phyloP scores from a whole-genome alignment of 2,797 vertebrate genomes.

The Coilia nasus region DNA sequence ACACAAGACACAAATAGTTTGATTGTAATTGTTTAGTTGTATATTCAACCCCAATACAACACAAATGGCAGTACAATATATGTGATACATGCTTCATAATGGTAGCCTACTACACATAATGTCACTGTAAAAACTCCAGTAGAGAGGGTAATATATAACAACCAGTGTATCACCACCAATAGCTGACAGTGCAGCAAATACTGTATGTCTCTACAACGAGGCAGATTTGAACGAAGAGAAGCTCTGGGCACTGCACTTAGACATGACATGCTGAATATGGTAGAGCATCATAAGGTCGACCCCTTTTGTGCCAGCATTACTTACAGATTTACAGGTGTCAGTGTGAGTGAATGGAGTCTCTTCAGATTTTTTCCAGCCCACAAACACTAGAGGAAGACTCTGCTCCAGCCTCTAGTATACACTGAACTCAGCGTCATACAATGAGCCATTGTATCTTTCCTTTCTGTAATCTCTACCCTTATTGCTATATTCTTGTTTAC shows the following conservation, averaged over 20 bases:
- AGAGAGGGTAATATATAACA: too few species aligned
- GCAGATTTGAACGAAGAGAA: background rate
- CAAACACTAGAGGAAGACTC: background rate
- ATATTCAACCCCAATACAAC: too few species aligned
- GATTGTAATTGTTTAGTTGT: too few species aligned
- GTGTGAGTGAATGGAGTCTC: background rate
- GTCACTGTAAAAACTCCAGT: too few species aligned
- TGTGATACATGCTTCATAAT: too few species aligned
- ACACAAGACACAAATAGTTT: too few species aligned
- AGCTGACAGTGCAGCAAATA: background rate
- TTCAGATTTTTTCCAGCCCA: background rate
- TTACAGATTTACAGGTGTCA: too few species aligned
- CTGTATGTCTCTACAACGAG: background rate
- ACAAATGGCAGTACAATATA: too few species aligned
- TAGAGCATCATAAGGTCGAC: background rate
- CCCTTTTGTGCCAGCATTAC: background rate
- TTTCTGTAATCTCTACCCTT: background rate
- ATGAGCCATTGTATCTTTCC: background rate
- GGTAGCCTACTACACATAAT: too few species aligned
- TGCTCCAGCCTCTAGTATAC: too few species aligned
- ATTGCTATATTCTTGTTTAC: background rate
- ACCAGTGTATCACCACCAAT: background rate
- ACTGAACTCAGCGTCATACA: too few species aligned
- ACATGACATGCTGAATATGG: background rate
- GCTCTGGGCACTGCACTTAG: background rate